Conservation (phyloP, 2,797 vertebrate genomes). For the Spea hammondii region DNA sequence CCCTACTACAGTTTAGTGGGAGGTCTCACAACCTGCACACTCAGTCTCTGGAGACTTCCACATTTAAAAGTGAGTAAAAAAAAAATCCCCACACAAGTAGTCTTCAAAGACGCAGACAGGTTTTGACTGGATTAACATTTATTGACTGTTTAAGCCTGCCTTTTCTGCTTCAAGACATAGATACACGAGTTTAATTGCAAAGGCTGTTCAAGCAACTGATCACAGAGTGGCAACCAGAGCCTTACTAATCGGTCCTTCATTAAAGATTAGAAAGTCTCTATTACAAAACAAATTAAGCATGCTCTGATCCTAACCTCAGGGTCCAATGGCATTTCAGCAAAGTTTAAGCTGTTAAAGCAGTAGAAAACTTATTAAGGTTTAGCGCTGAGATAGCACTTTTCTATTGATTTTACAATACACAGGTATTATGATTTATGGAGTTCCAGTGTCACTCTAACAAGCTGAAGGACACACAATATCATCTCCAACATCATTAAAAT, state of each 20-base stretch:
- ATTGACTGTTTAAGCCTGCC: constrained; percentile 93
- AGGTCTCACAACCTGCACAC: constrained; percentile 75
- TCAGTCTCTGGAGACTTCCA: constrained; percentile 81
- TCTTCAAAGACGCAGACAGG: constrained; percentile 92
- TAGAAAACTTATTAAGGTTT: constrained; percentile 97
- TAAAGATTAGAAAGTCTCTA: constrained; percentile 98
- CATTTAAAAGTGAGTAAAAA: constrained; percentile 74
- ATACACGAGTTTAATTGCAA: constrained; percentile 92
- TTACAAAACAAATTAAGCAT: constrained; percentile 99
- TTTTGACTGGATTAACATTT: constrained; percentile 99
- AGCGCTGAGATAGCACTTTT: constrained; percentile 98
- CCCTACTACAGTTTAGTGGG: constrained; percentile 85
- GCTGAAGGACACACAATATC: constrained; percentile 99
- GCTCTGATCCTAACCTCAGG: constrained; percentile 92
- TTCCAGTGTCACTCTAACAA: constrained; percentile 99
- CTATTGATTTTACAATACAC: constrained; percentile 99
- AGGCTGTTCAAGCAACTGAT: constrained; percentile 96
- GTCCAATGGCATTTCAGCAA: constrained; percentile 90
- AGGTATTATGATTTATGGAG: constrained; percentile 99
- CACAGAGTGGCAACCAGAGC: constrained; percentile 96
- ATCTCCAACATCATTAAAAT: constrained; percentile 99
- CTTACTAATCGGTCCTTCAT: constrained; percentile 96
- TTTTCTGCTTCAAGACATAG: constrained; percentile 88
- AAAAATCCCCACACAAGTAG: constrained; percentile 86
- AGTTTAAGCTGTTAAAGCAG: constrained; percentile 95